Evolutionary conservation across 2,888 invertebrate species (phyloP), one percentile per base, ranked within the genome.

Genomic region (Junonia oenone): DNA sequence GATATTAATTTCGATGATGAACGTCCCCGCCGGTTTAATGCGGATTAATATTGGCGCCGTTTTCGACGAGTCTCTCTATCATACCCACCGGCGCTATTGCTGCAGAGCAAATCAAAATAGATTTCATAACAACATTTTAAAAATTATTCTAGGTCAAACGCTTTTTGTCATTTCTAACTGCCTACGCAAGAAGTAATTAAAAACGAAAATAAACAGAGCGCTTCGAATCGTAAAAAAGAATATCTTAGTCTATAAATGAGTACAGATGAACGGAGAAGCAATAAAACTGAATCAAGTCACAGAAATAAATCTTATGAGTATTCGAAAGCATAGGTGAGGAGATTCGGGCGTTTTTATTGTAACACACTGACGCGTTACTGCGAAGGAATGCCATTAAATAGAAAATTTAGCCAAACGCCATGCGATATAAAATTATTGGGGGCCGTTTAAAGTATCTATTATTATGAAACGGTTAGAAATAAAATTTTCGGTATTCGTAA

Each of bases 131-230:
- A 64, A 58, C 66, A 60, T 63, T 63, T 65, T 60, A 58, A 63
- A 65, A 66, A 67, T 61, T 68, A 67, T 69, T 68, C 68, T 67
- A 69, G 69, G 69, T 72, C 73, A 69, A 79, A 75, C 75, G 75
- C 78, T 83, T 80, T 79, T 81, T 87, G 86, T 87, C 88, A 86
- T 82, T 82, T 83, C 77, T 75, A 81, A 67, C 79, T 64, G 64
- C 89, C 88, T 81, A 86, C 88, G 87, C 87, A 64, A 71, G 71
- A 74, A 83, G 90, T 90, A 90, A 91, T 90, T 91, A 90, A 91
- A 91, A 90, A 88, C 86, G 78, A 90, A 90, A 91, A 90, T 91
- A 91, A 91, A 90, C 90, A 87, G 81, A 84, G 75, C 87, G 84
- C 78, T 77, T 81, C 75, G 76, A 87, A 89, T 89, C 89, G 88